Conservation (phyloP, 2,113 vertebrate genomes). For the Leucosticte australis region DNA sequence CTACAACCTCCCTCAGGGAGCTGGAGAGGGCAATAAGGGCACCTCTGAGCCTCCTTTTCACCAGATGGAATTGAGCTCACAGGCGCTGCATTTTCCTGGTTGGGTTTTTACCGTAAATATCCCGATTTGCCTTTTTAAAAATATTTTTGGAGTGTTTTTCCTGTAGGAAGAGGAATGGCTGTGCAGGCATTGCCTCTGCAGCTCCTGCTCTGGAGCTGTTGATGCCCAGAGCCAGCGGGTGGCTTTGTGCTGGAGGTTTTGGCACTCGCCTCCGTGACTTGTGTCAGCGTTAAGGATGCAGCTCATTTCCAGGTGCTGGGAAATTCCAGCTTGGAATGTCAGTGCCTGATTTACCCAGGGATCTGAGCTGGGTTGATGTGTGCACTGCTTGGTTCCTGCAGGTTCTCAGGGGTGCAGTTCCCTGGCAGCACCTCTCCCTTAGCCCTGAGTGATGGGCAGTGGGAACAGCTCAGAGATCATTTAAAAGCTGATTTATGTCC, state of each 20-base stretch:
- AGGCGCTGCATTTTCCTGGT: accelerated
- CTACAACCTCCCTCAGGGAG: too few relatives aligned
- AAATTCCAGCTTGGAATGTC: neutral
- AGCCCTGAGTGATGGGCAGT: neutral
- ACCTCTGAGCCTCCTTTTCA: too few relatives aligned
- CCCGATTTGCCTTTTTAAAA: neutral
- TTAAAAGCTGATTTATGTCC: neutral
- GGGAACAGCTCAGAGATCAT: neutral
- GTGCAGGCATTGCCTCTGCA: neutral
- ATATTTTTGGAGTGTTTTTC: neutral
- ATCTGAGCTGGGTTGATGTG: neutral
- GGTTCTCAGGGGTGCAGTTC: neutral
- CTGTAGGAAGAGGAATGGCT: neutral
- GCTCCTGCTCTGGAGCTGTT: neutral
- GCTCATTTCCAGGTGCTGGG: neutral
- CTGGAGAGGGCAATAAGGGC: too few relatives aligned
- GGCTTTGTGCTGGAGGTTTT: neutral
- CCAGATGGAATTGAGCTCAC: neutral
- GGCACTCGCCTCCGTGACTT: neutral
- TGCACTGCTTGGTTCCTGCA: neutral
- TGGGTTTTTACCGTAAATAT: neutral
- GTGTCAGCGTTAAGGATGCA: neutral
- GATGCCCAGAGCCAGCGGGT: neutral
- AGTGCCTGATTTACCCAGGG: neutral
- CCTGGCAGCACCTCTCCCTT: neutral